Evolutionary conservation across 2,888 invertebrate species (phyloP), one percentile per base, ranked within the genome.

Genomic region (Patella pellucida): DNA sequence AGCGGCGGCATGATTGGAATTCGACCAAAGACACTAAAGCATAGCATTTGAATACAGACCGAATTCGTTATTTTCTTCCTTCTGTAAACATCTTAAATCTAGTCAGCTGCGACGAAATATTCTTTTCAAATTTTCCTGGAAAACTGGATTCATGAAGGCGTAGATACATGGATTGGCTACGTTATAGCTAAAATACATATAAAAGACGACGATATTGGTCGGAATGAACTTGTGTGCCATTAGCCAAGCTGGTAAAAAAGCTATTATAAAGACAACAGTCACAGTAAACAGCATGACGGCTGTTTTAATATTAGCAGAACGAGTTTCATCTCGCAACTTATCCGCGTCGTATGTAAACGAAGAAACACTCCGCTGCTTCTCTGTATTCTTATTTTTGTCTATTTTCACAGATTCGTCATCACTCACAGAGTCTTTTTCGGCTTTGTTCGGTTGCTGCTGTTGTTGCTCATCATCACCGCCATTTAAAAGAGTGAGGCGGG

Each of bases 111-210:
- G 79, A 3, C 72, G 72, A 67, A 84, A 83, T 19, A 85, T 78
- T 52, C 81, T 79, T 15, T 81, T 81, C 74, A 89, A 76, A 69
- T 88, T 86, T 19, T 85, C 83, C 69, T 87, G 80, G 77, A 89
- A 89, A 72, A 87, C 86, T 75, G 86, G 85, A 81, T 90, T 91
- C 88, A 91, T 89, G 78, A 90, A 90, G 52, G 89, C 89, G 78
- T 91, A 91, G 72, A 91, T 90, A 73, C 90, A 88, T 3, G 90
- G 90, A 76, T 91, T 91, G 71, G 89, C 89, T 41, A 89, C 90
- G 79, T 90, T 90, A 80, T 90, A 90, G 15, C 86, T 85, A 78
- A 90, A 91, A 81, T 91, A 91, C 73, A 89, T 82, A 79, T 90
- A 90, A 79, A 90, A 91, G 7, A 90, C 80, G 23, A 86, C 83